Percentiles rank a stretch among this genome's conserved stretches.
Evolutionary conservation across 2,797 vertebrate species (phyloP).

Genomic region (Dipus sagitta): DNA sequence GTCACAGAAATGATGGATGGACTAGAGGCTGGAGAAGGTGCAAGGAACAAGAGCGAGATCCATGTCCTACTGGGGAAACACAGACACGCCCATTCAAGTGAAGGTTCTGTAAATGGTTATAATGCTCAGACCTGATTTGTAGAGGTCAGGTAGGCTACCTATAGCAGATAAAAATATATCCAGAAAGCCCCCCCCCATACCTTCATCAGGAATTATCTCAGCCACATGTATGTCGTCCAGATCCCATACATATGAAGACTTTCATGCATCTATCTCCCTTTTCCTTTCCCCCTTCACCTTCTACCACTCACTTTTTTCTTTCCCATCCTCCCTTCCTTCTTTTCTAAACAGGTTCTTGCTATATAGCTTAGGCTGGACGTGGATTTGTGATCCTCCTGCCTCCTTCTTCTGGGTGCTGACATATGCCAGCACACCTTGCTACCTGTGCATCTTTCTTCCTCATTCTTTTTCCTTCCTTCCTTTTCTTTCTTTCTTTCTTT

Average conservation of each 20-base stretch:
- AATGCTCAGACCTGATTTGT: neutral
- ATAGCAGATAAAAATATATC: neutral
- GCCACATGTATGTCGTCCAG: neutral
- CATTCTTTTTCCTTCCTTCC: no score
- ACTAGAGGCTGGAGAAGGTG: neutral
- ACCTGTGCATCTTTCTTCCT: no score
- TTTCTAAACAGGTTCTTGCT: no score
- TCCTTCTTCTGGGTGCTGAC: no score
- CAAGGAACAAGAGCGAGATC: neutral
- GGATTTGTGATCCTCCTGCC: no score
- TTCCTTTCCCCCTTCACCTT: no score
- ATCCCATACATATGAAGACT: neutral
- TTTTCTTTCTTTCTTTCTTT: no score
- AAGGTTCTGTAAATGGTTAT: neutral
- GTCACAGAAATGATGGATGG: neutral
- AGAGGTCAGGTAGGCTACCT: neutral
- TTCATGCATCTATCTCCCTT: neutral
- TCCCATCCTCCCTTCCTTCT: no score
- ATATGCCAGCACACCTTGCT: no score
- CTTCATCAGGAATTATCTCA: neutral
- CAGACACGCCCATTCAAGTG: no score
- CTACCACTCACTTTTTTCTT: no score
- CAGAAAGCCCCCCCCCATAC: neutral
- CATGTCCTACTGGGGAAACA: neutral
- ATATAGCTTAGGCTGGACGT: no score